Percentiles rank a stretch among this genome's conserved stretches.
Evolutionary conservation across 2,797 vertebrate genomes (phyloP).

Genomic region (Rhodeus uyekii): DNA sequence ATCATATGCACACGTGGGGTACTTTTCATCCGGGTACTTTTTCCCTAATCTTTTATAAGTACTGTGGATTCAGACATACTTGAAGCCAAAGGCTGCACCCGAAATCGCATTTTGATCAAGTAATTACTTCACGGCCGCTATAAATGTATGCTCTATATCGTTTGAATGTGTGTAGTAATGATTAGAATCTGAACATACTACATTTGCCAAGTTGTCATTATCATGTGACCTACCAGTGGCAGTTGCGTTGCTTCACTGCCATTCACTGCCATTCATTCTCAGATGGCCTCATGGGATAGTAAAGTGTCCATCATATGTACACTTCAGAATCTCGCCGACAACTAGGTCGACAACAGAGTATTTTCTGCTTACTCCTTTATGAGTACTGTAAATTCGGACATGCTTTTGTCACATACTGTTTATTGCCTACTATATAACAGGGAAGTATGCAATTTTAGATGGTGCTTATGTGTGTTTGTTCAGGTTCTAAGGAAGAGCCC

Average conservation of each 20-base stretch:
- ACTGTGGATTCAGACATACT: no score
- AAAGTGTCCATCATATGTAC: not conserved
- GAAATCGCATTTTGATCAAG: no score
- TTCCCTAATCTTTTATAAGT: no score
- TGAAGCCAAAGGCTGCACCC: no score
- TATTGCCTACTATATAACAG: not conserved
- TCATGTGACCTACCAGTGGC: not conserved
- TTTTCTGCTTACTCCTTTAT: not conserved
- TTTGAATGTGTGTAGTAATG: not conserved
- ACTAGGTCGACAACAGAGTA: not conserved
- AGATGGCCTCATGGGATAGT: not conserved
- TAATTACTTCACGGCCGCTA: not conserved
- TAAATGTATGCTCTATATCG: not conserved
- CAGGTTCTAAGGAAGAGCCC: constrained; percentile 79
- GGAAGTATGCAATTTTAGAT: not conserved
- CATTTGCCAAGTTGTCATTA: not conserved
- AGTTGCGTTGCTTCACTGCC: not conserved
- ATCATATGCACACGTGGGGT: no score
- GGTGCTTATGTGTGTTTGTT: not conserved
- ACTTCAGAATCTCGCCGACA: not conserved
- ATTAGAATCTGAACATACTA: not conserved
- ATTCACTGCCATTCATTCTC: not conserved
- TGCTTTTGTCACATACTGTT: not conserved
- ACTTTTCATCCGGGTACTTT: no score
- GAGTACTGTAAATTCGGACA: not conserved